These are phyloP conservation scores for Drosophila cracens DNA, from an alignment of 2,888 invertebrate genomes.

Conservation along the genomic window DNA sequence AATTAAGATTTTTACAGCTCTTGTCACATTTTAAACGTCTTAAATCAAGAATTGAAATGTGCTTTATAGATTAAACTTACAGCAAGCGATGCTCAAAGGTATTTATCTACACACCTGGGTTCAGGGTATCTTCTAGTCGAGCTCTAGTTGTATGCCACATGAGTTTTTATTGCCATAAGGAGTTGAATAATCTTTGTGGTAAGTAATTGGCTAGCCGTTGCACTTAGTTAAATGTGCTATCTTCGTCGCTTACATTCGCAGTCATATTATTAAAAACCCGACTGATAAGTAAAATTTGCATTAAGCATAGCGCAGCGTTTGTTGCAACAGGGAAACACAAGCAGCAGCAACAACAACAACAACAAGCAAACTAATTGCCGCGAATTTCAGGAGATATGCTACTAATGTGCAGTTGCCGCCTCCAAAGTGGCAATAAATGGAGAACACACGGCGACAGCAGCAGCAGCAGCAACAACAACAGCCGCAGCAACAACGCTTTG, in stretches of 20 bases:
- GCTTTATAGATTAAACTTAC: background rate
- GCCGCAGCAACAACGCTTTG: constrained; percentile 66
- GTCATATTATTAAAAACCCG: constrained; percentile 44
- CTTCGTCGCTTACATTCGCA: constrained; percentile 8
- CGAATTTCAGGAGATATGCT: constrained; percentile 74
- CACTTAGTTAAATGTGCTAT: constrained; percentile 24
- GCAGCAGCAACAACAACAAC: background rate
- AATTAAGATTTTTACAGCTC: background rate
- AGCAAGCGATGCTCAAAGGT: background rate
- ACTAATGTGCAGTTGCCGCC: constrained; percentile 79
- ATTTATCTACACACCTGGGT: background rate
- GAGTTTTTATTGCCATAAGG: background rate
- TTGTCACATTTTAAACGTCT: background rate
- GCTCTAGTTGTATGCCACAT: background rate
- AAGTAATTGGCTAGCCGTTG: constrained; percentile 34
- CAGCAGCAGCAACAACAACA: constrained; percentile 41
- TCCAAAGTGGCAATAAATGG: constrained; percentile 75
- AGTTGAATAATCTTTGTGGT: constrained; percentile 11
- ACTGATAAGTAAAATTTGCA: constrained; percentile 58
- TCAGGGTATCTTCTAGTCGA: background rate
- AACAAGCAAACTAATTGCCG: constrained; percentile 65
- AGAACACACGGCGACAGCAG: constrained; percentile 55
- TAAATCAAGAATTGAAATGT: background rate
- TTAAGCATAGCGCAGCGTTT: constrained; percentile 44
- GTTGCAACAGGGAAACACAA: constrained; percentile 18